These are phyloP conservation scores for Axis porcinus DNA, from an alignment of 2,113 vertebrate species.

Conservation along the genomic window DNA sequence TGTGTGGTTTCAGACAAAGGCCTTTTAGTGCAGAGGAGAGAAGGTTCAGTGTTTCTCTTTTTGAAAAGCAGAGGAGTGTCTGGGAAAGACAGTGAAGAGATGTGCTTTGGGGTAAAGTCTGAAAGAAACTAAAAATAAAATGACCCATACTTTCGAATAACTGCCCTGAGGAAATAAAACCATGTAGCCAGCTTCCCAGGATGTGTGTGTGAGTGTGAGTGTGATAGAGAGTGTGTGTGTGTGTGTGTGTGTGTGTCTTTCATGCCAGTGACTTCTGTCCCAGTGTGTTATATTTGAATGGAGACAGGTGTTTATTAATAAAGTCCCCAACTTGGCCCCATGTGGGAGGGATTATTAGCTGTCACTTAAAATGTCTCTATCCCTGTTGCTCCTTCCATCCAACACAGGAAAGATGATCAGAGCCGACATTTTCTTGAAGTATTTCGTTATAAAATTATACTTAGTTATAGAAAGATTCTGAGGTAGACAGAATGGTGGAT, in stretches of 20 bases:
- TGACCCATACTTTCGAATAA: slow-evolving; percentile 62
- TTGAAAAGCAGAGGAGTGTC: slow-evolving; percentile 64
- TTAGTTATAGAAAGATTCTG: not conserved
- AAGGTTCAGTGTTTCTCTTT: slow-evolving; percentile 80
- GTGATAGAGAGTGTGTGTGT: not conserved
- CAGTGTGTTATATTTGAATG: not conserved
- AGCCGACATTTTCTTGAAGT: not conserved
- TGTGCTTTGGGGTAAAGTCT: slow-evolving; percentile 53
- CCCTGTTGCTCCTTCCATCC: not conserved
- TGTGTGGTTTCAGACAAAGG: slow-evolving; percentile 87
- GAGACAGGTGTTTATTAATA: slow-evolving; percentile 69
- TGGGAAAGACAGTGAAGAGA: slow-evolving; percentile 74
- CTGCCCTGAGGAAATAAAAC: slow-evolving; percentile 33
- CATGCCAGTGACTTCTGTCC: not conserved
- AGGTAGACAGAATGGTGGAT: too few species aligned
- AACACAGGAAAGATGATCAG: not conserved
- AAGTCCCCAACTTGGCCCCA: not conserved
- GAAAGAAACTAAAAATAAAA: slow-evolving; percentile 62
- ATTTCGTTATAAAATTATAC: not conserved
- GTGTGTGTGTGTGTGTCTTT: not conserved
- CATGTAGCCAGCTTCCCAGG: not conserved
- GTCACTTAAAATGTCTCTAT: not conserved
- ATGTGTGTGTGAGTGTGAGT: not conserved
- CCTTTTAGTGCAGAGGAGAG: slow-evolving; percentile 84
- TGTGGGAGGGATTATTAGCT: not conserved